Evolutionary conservation across 2,113 vertebrate genomes (phyloP), one percentile per base, ranked within the genome.

Genomic region (Astur gentilis): DNA sequence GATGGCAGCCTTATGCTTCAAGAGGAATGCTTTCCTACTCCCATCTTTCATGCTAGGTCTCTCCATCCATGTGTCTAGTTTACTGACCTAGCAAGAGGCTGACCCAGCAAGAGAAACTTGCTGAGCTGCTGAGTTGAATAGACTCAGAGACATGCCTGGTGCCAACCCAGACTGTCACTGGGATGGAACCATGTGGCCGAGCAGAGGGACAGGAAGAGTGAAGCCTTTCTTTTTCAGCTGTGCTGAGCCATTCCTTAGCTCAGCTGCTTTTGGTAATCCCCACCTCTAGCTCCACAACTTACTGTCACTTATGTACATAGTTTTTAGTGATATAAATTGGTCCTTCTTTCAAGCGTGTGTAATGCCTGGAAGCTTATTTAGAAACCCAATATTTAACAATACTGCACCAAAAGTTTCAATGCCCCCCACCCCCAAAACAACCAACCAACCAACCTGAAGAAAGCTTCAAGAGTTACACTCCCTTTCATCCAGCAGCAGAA

Each of bases 241-340:
- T 17, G 36, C 6, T 16, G 36, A 85, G 40, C 25, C 10, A 9
- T 73, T 79, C 38, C 36, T 54, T 44, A 17, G n/a, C 45, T 69
- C 16, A 34, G 23, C 21, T 75, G 19, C 62, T 64, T 15, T 7
- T 58, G 29, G 16, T 19, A 42, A 57, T 17, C 10, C 22, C 6
- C 13, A 64, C 25, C 19, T 16, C 31, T 18, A 14, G 20, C 10
- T 47, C 50, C 9, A 3, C 2, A 4, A 4, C 7, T 45, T 72
- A 20, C 58, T 61, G 20, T 22, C 45, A 8, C 11, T 34, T 23
- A 15, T 0, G 1, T 13, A 5, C 10, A 11, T 32, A n/a, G 5
- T 23, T 55, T 8, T 8, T n/a, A 52, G 6, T 57, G 18, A 3
- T 26, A 7, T 2, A n/a, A 29, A 2, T 16, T 14, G 13, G 34